Evolutionary conservation across 2,888 invertebrate genomes (phyloP).

Genomic region (Mactromeris polynyma): DNA sequence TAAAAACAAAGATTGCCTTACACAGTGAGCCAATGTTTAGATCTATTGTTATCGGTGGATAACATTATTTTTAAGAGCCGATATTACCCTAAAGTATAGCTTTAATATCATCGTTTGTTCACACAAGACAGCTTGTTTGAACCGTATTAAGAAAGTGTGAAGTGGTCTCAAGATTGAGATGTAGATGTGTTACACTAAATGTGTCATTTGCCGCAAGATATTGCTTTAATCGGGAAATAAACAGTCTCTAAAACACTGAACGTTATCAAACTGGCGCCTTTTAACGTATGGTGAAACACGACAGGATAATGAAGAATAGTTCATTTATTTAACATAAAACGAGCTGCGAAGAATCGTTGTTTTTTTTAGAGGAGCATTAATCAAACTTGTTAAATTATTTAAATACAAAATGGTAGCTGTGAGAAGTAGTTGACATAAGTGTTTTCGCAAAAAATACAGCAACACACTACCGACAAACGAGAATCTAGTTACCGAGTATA

Average conservation of each 20-base stretch:
- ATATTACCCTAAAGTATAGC: slow-evolving; percentile 20
- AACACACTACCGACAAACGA: neutral
- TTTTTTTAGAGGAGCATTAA: neutral
- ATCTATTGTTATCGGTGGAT: slow-evolving; percentile 11
- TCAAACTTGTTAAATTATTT: slow-evolving; percentile 6
- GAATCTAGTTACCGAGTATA: neutral
- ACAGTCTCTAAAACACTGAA: slow-evolving; percentile 9
- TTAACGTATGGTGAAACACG: neutral
- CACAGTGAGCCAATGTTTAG: slow-evolving; percentile 11
- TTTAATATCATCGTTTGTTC: slow-evolving; percentile 43
- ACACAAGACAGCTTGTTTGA: slow-evolving; percentile 36
- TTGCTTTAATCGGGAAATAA: slow-evolving; percentile 39
- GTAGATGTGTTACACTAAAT: slow-evolving; percentile 37
- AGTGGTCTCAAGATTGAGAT: slow-evolving; percentile 39
- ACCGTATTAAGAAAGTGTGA: slow-evolving; percentile 51
- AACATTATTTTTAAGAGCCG: slow-evolving; percentile 20
- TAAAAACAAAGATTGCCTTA: slow-evolving; percentile 25
- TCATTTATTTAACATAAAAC: slow-evolving; percentile 11
- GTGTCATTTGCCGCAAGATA: slow-evolving; percentile 41
- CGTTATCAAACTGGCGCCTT: slow-evolving; percentile 22
- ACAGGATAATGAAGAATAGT: neutral
- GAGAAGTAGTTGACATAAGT: neutral
- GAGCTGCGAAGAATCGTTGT: neutral
- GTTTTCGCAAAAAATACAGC: neutral
- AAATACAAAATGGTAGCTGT: neutral